Evolutionary conservation across 2,888 invertebrate genomes (phyloP).

Genomic region (Phyto melanocephala): DNA sequence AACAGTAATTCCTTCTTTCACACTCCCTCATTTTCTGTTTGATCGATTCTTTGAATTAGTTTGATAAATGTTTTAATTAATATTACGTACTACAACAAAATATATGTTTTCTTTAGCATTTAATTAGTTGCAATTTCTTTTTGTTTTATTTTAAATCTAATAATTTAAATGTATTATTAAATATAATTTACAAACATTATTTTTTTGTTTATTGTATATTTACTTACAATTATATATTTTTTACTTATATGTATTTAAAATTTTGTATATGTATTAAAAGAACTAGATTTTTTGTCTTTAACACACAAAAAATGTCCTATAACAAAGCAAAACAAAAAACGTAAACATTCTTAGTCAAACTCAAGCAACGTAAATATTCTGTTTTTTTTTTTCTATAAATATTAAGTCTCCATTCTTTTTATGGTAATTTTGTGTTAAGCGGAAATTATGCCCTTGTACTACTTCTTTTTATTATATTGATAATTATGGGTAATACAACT

Average conservation of each 20-base stretch:
- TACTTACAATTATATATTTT: slow-evolving; percentile 35
- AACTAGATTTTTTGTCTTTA: slow-evolving; percentile 9
- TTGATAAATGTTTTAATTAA: neutral
- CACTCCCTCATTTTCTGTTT: neutral
- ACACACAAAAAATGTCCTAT: slow-evolving; percentile 8
- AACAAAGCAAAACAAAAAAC: slow-evolving; percentile 40
- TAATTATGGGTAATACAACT: too few species aligned
- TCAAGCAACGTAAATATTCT: slow-evolving; percentile 60
- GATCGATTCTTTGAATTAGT: neutral
- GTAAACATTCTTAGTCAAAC: slow-evolving; percentile 65
- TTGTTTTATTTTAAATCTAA: too few species aligned
- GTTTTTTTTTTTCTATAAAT: slow-evolving; percentile 34
- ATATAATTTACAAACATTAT: slow-evolving; percentile 29
- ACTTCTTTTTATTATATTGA: neutral
- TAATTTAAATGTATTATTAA: slow-evolving; percentile 52
- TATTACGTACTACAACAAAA: neutral
- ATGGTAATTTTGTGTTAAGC: slow-evolving; percentile 59
- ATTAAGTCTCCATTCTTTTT: slow-evolving; percentile 37
- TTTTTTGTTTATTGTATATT: neutral
- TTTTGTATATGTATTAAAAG: slow-evolving; percentile 44
- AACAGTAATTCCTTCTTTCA: slow-evolving; percentile 46
- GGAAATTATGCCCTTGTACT: slow-evolving; percentile 23
- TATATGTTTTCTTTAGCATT: slow-evolving; percentile 55
- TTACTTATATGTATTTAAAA: slow-evolving; percentile 42
- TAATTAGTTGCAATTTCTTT: slow-evolving; percentile 64